Base-by-base conservation (phyloP, 2,888 invertebrate species). In the Lymantria dispar region DNA sequence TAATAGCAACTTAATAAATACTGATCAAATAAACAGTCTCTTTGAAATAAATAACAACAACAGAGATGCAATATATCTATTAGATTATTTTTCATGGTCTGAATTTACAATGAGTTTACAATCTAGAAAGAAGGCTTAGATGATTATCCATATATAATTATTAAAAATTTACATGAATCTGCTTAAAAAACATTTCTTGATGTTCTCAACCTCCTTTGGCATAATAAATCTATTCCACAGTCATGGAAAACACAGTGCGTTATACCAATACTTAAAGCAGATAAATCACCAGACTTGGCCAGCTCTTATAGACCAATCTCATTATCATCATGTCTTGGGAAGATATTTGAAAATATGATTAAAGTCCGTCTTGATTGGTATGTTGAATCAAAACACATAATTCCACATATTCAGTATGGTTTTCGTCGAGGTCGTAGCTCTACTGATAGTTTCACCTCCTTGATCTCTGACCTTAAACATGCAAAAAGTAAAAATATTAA, bases 231-330 rank as follows among this genome's bases (percentile, higher is more conserved):
- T 10, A 40, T 14, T 14, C 40, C 40, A 40, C 40, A 40, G 10
- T 8, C 40, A 40, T 40, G 40, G 40, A 40, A 40, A 14, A 40
- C 40, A 40, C 40, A 40, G 10, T 40, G 40, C 43, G 45, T 53
- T 29, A 45, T 53, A 29, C 52, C 52, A 7, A 54, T 58, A 48
- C 48, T 53, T 29, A 56, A 53, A 14, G 47, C 47, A 30, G 49
- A 52, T 33, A 56, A 55, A 48, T 10, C 48, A 13, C 36, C 57
- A 29, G 52, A 54, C 8, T 43, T 40, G 12, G 52, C 52, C 41
- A 52, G 52, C 43, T 58, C 50, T 12, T 54, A 58, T 42, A 42
- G 47, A 33, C 47, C 47, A 42, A 47, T 47, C 10, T 47, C 47
- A 11, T 15, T 47, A 11, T 42, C 47, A 11, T 47, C 47, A 33